Percentiles rank a stretch among this genome's conserved stretches.
Conservation (phyloP, 2,113 vertebrate genomes). For the Nannospalax galili region DNA sequence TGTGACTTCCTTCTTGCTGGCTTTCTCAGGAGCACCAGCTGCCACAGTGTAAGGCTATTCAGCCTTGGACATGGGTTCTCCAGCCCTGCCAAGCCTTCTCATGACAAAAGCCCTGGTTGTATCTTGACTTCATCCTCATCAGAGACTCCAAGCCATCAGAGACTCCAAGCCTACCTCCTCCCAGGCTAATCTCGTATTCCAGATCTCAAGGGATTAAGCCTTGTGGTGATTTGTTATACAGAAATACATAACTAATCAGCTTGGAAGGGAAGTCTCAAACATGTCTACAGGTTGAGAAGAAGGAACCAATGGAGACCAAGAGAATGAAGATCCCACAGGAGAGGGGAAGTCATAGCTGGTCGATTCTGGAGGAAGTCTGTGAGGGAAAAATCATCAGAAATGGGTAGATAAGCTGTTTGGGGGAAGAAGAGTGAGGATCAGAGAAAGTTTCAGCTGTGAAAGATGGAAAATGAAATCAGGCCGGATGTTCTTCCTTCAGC, state of each 20-base stretch:
- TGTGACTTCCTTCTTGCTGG: neutral
- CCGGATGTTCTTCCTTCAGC: neutral
- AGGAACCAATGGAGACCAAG: neutral
- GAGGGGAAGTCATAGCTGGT: neutral
- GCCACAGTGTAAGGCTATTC: neutral
- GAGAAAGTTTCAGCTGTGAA: neutral
- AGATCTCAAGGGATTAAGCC: neutral
- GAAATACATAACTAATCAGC: neutral
- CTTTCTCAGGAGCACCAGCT: neutral
- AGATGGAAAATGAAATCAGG: neutral
- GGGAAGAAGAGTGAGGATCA: conserved; percentile 13
- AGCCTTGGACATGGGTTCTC: neutral
- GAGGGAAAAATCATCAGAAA: neutral
- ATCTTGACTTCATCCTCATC: neutral
- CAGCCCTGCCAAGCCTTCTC: neutral
- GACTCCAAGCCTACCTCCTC: neutral
- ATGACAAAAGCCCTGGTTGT: neutral
- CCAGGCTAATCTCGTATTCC: neutral
- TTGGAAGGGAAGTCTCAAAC: too few species aligned
- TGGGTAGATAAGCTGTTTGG: neutral
- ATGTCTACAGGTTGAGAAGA: too few species aligned
- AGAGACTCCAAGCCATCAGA: neutral
- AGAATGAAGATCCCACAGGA: neutral
- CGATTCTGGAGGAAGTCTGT: neutral
- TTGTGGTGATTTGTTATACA: neutral